Evolutionary conservation across 2,888 invertebrate genomes (phyloP).

Genomic region (Lysandra coridon): DNA sequence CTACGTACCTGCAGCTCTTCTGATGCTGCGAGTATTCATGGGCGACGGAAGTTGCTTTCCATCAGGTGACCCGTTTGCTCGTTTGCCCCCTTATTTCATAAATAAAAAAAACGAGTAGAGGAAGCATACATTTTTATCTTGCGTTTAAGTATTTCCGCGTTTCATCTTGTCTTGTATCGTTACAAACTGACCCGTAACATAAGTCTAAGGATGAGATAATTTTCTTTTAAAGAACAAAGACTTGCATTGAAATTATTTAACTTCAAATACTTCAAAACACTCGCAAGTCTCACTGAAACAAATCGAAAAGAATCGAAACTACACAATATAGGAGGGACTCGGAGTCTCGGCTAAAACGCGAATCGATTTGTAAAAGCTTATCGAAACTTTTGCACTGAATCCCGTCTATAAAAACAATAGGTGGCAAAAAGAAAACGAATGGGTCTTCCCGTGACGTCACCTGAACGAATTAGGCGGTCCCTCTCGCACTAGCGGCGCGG

Average conservation of each 20-base stretch:
- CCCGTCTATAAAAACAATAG: slow-evolving; percentile 62
- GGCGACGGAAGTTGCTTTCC: too few species aligned
- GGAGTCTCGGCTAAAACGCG: slow-evolving; percentile 1
- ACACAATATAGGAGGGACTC: slow-evolving; percentile 7
- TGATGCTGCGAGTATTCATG: too few species aligned
- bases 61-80: too few species aligned
- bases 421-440: slow-evolving; percentile 63
- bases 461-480: slow-evolving; percentile 72
- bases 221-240: background rate
- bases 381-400: slow-evolving; percentile 31
- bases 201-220: too few species aligned
- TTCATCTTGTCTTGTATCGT: too few species aligned
- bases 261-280: background rate
- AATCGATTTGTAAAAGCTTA: slow-evolving; percentile 29
- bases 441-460: slow-evolving; percentile 72
- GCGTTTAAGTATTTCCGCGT: too few species aligned
- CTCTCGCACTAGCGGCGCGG: slow-evolving; percentile 53
- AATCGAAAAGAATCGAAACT: slow-evolving; percentile 1
- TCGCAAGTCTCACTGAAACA: background rate
- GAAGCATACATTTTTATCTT: too few species aligned
- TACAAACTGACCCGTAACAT: too few species aligned
- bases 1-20: too few species aligned
- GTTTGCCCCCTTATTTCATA: too few species aligned
- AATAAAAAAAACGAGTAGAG: too few species aligned
- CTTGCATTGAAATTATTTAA: background rate